Evolutionary conservation across 2,888 invertebrate genomes (phyloP).

Genomic region (Tipula lateralis): DNA sequence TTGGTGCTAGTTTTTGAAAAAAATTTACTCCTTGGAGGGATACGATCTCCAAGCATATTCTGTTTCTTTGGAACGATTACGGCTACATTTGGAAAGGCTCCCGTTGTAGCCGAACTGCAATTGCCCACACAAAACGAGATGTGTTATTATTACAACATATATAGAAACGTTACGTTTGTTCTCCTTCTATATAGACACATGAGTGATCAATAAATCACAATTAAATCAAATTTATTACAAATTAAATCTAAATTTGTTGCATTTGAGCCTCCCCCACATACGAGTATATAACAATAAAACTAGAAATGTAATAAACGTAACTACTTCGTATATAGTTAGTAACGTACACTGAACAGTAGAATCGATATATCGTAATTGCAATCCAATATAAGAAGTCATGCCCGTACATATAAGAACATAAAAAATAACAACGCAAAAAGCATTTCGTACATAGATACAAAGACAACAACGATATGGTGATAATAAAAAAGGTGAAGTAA

Average conservation of each 20-base stretch:
- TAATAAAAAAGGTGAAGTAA: conserved; percentile 11
- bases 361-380: neutral
- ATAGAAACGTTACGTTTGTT: neutral
- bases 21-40: no score
- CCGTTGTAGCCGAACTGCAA: no score
- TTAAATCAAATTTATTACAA: conserved; percentile 6
- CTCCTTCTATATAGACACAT: neutral
- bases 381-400: neutral
- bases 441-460: neutral
- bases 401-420: neutral
- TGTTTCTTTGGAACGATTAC: no score
- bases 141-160: no score
- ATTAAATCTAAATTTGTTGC: neutral
- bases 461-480: neutral
- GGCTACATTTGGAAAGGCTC: no score
- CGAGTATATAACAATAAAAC: neutral
- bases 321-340: neutral
- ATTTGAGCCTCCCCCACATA: neutral
- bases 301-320: neutral
- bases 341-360: conserved; percentile 14
- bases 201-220: neutral
- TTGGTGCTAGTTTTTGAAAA: no score
- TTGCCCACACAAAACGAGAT: no score
- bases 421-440: neutral
- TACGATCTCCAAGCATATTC: no score